phyloP scores from a whole-genome alignment of 2,113 vertebrate genomes.

The Eudorcas thomsonii region DNA sequence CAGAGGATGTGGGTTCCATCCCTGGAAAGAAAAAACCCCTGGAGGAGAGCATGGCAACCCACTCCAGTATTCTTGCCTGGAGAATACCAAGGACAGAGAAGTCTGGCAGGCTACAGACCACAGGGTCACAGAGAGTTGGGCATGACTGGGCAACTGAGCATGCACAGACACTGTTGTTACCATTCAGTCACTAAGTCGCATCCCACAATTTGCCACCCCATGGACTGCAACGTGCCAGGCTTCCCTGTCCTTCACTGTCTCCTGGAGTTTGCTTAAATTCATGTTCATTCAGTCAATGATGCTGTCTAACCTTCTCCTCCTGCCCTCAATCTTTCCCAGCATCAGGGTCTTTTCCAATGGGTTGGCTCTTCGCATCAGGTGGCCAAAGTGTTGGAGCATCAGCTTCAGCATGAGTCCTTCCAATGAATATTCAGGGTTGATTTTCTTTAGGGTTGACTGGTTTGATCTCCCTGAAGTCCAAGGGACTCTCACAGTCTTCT shows the following conservation, averaged over 20 bases:
- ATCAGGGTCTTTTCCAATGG: neutral
- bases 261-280: neutral
- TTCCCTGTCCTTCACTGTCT: neutral
- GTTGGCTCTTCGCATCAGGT: neutral
- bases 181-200: fast-evolving
- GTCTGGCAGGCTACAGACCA: neutral
- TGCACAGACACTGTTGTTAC: neutral
- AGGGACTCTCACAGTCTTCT: neutral
- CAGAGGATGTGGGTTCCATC: neutral
- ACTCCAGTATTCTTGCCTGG: neutral
- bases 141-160: neutral
- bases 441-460: neutral
- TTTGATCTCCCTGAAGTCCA: neutral
- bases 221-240: neutral
- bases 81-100: neutral
- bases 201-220: neutral
- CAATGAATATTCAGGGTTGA: neutral
- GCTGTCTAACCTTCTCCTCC: neutral
- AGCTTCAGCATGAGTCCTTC: neutral
- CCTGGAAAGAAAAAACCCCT: neutral
- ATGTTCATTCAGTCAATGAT: neutral
- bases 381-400: neutral
- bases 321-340: neutral
- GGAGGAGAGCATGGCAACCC: neutral
- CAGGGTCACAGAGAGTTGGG: neutral